A percentile compares a stretch with the other conserved stretches of the same genome.
Evolutionary conservation across 2,113 vertebrate species (phyloP).

Genomic region (Calypte anna): DNA sequence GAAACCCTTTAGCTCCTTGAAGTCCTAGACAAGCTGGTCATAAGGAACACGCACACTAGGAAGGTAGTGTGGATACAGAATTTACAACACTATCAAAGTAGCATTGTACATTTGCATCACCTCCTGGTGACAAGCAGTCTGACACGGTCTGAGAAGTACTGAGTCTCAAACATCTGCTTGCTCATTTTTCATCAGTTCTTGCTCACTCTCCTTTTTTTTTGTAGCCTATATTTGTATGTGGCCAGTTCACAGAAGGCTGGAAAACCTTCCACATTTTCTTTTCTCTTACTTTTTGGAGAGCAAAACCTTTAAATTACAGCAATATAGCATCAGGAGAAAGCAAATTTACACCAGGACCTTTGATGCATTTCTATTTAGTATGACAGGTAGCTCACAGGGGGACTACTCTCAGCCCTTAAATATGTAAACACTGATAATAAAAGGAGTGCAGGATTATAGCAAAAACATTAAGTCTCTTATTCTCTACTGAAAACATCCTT

Average conservation of each 20-base stretch:
- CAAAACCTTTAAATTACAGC: neutral
- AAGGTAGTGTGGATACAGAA: neutral
- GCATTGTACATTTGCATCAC: neutral
- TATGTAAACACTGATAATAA: neutral
- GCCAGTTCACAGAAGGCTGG: neutral
- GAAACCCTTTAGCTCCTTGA: neutral
- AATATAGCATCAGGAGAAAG: neutral
- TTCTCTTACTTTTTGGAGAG: neutral
- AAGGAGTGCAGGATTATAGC: neutral
- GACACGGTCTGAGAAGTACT: neutral
- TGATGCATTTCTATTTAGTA: neutral
- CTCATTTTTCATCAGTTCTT: neutral
- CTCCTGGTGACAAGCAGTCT: neutral
- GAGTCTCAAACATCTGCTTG: neutral
- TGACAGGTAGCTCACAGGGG: neutral
- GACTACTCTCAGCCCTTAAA: neutral
- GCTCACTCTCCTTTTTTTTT: neutral
- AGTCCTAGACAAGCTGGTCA: neutral
- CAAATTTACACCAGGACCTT: neutral
- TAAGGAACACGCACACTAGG: neutral
- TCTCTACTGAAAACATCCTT: neutral
- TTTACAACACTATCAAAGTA: neutral
- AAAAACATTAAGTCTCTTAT: conserved; percentile 6
- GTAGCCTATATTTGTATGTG: neutral
- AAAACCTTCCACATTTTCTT: neutral